Conservation (phyloP, 2,797 vertebrate species). For the Cetoscarus ocellatus region DNA sequence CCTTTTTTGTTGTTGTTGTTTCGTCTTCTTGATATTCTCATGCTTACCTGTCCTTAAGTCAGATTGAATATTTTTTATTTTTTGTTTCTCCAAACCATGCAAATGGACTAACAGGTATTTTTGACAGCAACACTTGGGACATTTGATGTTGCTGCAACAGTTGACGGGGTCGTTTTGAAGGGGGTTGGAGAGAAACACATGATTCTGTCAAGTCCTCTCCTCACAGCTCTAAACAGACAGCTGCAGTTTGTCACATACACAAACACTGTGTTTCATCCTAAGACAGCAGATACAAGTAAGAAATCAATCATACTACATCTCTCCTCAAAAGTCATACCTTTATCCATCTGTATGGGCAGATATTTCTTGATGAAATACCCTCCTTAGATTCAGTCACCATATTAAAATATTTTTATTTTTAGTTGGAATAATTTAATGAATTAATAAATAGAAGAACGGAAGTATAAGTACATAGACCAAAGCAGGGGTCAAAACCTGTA, state of each 20-base stretch:
- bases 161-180: slow-evolving; percentile 81
- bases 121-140: slow-evolving; percentile 87
- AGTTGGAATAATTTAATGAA: no score
- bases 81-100: neutral
- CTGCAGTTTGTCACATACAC: slow-evolving; percentile 92
- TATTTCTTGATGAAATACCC: neutral
- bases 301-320: no score
- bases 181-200: slow-evolving; percentile 84
- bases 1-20: neutral
- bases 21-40: no score
- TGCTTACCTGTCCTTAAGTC: no score
- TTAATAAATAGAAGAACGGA: no score
- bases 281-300: slow-evolving; percentile 90
- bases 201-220: slow-evolving; percentile 76
- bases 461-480: no score
- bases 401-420: no score
- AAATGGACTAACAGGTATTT: slow-evolving; percentile 80
- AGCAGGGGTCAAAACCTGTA: no score
- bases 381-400: neutral
- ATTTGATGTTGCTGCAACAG: slow-evolving; percentile 88
- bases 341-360: neutral
- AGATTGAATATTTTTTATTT: neutral
- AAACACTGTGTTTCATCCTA: slow-evolving; percentile 89
- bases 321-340: no score
- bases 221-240: slow-evolving; percentile 89